Evolutionary conservation across 2,888 invertebrate genomes (phyloP), one percentile per base, ranked within the genome.

Genomic region (Drosophila stalkeri): DNA sequence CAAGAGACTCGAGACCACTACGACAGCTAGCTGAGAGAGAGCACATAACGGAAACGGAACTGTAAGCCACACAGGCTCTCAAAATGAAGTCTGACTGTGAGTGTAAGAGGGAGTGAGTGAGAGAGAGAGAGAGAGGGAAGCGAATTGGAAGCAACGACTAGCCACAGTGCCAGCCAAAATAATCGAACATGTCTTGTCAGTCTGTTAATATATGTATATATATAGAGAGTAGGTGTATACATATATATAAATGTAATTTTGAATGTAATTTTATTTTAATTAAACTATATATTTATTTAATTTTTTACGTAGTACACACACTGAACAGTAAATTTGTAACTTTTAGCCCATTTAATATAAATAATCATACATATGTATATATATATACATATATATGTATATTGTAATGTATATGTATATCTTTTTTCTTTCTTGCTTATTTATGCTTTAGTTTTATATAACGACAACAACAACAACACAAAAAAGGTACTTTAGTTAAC

Each of bases 401-500:
- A 23, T 46, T 23, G 31, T 72, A 52, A 55, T 68, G 57, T 78
- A 61, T 80, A 51, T 66, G 27, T 69, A 51, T 65, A 41, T 35
- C 39, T 27, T 46, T 37, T 57, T 35, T 20, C 18, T 57, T 31
- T 46, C 41, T 54, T 41, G 39, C 43, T 61, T 65, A 69, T 37
- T 46, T 39, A 47, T 43, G 39, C 39, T 62, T 65, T 63, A 62
- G 55, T 66, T 78, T 75, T 72, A 63, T 80, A 68, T 82, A 82
- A 80, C 80, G 75, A 82, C 70, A 82, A 80, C 77, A 82, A 82
- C 80, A 80, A 80, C 82, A 80, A 75, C 80, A 82, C 82, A 82
- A 80, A 78, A 78, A 80, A 80, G 86, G 86, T 66, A 85, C 81
- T 86, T 82, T 85, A 81, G 86, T 81, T 85, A 82, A 82, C 82